Evolutionary conservation across 2,113 vertebrate species (phyloP), one percentile per base, ranked within the genome.

Genomic region (Pteruthius melanotis): DNA sequence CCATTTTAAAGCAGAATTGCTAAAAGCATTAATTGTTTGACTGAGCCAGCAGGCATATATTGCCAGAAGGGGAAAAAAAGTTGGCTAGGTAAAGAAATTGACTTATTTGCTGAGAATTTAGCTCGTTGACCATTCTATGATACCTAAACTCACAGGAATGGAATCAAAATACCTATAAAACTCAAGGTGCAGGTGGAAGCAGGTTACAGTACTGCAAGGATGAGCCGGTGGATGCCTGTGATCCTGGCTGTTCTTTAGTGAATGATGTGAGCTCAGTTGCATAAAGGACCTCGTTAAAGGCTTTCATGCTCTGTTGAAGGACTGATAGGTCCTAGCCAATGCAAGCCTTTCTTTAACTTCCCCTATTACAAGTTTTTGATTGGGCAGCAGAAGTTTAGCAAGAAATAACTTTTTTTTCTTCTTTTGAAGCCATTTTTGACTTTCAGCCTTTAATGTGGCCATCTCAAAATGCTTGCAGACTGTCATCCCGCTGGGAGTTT

Each of bases 281-380:
- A 63, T 97, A 86, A 97, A 97, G 87, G 81, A 96, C 49, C 82
- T 72, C 20, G 47, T 96, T 96, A 94, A 94, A 66, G 86, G 84
- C 75, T 94, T 96, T 95, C 61, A 76, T 90, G 71, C 76, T 75
- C 69, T 92, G 60, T 59, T 93, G 76, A 92, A 96, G 94, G 84
- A 92, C 93, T 94, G 91, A 57, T 60, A 61, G 81, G 40, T 93
- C 89, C 94, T 72, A 86, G 87, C 94, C 94, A 96, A 74, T 90
- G 79, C 91, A 95, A 96, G 77, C 64, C 84, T 97, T 54, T 68
- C 74, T 95, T 95, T 92, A 53, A 77, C 40, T 96, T 97, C 81
- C 85, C 90, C 75, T 89, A 45, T 79, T 94, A 88, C 86, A 82
- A 90, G 95, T 96, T 97, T 97, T 93, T 97, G 93, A 97, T 95